These are phyloP conservation scores for Tenebrosternarchus preto DNA, from an alignment of 2,113 vertebrate genomes.

Conservation along the genomic window DNA sequence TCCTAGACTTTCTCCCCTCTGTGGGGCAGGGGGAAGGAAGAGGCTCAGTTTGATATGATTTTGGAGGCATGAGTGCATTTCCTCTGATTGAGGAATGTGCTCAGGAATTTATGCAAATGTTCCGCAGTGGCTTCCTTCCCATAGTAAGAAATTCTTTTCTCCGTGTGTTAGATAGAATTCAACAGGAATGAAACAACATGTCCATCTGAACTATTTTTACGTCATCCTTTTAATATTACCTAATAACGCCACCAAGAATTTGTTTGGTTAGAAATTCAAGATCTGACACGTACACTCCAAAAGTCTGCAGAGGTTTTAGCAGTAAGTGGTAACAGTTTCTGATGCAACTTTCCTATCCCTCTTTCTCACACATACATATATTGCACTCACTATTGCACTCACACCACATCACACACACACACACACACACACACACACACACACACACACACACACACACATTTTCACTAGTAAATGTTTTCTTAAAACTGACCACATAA, in stretches of 20 bases:
- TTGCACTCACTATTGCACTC: too few species aligned
- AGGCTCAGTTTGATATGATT: constrained; percentile 19
- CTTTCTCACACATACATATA: not conserved
- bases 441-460: not conserved
- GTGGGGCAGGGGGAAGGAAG: constrained; percentile 4
- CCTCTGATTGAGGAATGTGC: constrained; percentile 56
- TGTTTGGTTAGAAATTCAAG: too few species aligned
- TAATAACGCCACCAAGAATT: not conserved
- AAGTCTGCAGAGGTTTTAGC: too few species aligned
- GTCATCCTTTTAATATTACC: not conserved
- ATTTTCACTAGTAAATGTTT: not conserved
- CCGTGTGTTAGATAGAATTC: constrained; percentile 21
- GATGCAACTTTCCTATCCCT: not conserved
- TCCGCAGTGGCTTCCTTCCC: constrained; percentile 41
- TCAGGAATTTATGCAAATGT: constrained; percentile 41
- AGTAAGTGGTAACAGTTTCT: not conserved
- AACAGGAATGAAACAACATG: not conserved
- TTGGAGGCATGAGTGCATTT: constrained; percentile 54
- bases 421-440: constrained; percentile 3
- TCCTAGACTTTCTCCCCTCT: not conserved
- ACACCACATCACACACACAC: too few species aligned
- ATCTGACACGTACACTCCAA: too few species aligned
- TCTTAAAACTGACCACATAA: not conserved
- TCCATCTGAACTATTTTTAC: not conserved
- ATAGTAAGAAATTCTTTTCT: constrained; percentile 55